Percentiles rank a stretch among this genome's conserved stretches.
Evolutionary conservation across 2,113 vertebrate genomes (phyloP).

Genomic region (Petroica traversi): DNA sequence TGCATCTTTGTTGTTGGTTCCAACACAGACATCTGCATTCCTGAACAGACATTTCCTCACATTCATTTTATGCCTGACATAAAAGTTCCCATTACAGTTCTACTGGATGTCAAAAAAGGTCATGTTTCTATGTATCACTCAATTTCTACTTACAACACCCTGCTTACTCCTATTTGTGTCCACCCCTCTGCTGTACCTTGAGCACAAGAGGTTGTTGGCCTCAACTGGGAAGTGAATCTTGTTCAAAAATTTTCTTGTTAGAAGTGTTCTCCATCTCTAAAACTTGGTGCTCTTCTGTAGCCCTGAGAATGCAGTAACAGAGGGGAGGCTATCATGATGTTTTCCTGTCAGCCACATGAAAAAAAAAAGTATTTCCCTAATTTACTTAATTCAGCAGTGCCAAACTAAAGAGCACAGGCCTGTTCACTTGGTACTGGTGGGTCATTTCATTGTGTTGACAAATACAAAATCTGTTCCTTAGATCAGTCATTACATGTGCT

Average conservation of each 20-base stretch:
- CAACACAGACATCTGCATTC: neutral
- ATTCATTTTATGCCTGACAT: neutral
- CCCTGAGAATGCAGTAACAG: accelerated
- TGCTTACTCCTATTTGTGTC: neutral
- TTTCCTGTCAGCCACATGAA: neutral
- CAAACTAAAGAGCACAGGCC: neutral
- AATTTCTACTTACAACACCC: neutral
- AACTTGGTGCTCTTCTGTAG: neutral
- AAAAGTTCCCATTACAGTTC: neutral
- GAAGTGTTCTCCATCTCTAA: neutral
- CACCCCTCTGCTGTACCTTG: neutral
- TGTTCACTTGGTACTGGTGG: neutral
- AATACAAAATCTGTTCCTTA: neutral
- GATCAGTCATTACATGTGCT: neutral
- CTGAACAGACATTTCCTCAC: neutral
- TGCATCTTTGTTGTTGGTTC: neutral
- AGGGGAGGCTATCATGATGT: neutral
- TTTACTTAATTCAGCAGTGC: neutral
- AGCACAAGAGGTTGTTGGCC: neutral
- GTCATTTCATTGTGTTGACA: neutral
- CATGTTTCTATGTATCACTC: neutral
- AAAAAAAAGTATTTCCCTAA: neutral
- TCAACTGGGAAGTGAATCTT: neutral
- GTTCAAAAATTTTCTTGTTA: neutral
- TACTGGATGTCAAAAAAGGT: neutral